A percentile compares a stretch with the other conserved stretches of the same genome.
Conservation (phyloP, 2,797 vertebrate species). For the Xyrichtys novacula region DNA sequence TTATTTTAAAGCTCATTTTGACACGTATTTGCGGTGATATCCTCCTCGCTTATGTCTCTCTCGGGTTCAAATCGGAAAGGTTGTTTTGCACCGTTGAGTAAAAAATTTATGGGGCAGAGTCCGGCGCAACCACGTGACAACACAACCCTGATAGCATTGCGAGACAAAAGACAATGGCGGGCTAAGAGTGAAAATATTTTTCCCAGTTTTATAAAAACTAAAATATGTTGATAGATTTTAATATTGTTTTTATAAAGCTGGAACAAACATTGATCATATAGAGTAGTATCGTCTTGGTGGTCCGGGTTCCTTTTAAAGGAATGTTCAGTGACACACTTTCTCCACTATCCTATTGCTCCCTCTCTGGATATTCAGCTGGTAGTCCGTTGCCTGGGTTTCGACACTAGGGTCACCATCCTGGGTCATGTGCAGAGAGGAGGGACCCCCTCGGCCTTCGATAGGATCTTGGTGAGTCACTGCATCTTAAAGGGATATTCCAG, state of each 20-base stretch:
- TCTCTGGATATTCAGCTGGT: conserved; percentile 86
- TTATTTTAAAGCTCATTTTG: background rate
- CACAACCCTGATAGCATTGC: no score
- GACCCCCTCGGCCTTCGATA: conserved; percentile 96
- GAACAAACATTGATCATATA: no score
- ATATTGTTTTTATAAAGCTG: no score
- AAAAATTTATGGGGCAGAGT: no score
- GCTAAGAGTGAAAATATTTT: no score
- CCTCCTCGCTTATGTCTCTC: background rate
- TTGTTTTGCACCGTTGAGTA: no score
- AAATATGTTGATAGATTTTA: no score
- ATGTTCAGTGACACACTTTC: background rate
- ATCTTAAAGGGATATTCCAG: no score
- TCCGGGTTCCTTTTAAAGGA: background rate
- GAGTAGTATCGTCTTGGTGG: no score
- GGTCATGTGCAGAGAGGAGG: conserved; percentile 97
- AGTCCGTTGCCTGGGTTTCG: conserved; percentile 89
- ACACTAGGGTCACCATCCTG: conserved; percentile 96
- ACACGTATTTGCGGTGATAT: background rate
- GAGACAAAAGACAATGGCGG: no score
- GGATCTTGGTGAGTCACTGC: conserved; percentile 90
- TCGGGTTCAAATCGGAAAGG: background rate
- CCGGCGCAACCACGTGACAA: no score
- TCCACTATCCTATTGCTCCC: background rate
- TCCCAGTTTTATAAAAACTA: no score